Evolutionary conservation across 2,797 vertebrate species (phyloP).

Genomic region (Astyanax mexicanus): DNA sequence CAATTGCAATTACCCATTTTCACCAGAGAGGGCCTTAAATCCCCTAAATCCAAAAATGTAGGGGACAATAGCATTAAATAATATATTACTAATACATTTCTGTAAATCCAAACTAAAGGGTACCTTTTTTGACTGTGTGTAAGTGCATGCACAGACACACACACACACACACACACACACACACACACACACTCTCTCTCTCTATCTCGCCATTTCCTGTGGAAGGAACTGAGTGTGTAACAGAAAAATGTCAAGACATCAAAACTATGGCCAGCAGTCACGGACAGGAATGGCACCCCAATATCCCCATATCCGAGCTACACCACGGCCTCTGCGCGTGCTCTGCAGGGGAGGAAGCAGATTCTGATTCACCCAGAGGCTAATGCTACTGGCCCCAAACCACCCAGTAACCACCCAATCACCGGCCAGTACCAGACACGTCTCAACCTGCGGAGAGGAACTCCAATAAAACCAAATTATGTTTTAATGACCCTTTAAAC

Average conservation of each 20-base stretch:
- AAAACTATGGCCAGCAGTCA: constrained; percentile 24
- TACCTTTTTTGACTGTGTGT: too few species aligned
- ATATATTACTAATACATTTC: too few species aligned
- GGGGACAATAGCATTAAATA: too few species aligned
- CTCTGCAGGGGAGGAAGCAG: constrained; percentile 37
- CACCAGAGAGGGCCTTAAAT: too few species aligned
- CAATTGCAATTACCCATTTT: too few species aligned
- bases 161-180: background rate
- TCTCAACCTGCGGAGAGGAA: constrained; percentile 50
- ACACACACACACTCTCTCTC: background rate
- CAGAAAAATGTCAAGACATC: constrained; percentile 21
- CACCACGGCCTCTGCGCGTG: constrained; percentile 13
- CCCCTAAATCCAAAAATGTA: too few species aligned
- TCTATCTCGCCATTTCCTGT: constrained; percentile 51
- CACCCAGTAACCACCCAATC: constrained; percentile 8
- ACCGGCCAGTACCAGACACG: constrained; percentile 43
- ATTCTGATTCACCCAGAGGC: background rate
- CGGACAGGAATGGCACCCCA: constrained; percentile 45
- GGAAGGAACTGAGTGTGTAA: constrained; percentile 29
- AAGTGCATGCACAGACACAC: constrained; percentile 8
- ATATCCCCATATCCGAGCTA: constrained; percentile 51
- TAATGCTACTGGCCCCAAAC: constrained; percentile 28
- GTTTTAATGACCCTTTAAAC: constrained; percentile 51
- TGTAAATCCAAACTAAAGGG: too few species aligned
- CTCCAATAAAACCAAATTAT: constrained; percentile 36